Evolutionary conservation across 2,888 invertebrate genomes (phyloP).

Genomic region (Dugesia japonica): DNA sequence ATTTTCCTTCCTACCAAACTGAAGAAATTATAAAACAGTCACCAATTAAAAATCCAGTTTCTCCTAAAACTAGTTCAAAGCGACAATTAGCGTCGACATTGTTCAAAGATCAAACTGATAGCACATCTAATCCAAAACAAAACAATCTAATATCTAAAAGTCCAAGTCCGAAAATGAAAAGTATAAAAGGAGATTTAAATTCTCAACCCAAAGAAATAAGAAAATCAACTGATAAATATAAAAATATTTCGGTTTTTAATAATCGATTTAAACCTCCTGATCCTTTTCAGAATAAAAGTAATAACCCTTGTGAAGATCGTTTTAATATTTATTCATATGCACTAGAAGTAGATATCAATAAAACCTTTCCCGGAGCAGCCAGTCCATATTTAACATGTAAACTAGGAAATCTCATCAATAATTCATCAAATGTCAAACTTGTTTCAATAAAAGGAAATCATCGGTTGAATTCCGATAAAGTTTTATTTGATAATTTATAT

Average conservation of each 20-base stretch:
- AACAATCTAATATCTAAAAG: neutral
- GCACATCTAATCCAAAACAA: neutral
- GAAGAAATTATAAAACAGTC: too few relatives aligned
- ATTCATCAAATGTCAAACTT: neutral
- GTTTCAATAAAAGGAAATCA: slow-evolving; percentile 3
- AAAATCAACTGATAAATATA: neutral
- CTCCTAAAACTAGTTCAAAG: too few relatives aligned
- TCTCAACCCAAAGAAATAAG: neutral
- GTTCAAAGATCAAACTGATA: too few relatives aligned
- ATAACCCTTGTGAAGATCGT: neutral
- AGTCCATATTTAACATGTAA: neutral
- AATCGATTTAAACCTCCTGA: neutral
- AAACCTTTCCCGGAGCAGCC: neutral
- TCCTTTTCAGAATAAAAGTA: neutral
- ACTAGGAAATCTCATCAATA: neutral
- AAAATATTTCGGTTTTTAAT: neutral
- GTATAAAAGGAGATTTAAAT: neutral
- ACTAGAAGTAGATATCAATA: neutral
- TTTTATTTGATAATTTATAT: neutral
- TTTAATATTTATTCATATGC: neutral
- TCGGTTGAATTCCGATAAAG: neutral
- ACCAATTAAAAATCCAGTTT: too few relatives aligned
- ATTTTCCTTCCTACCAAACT: too few relatives aligned
- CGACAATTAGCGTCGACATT: too few relatives aligned
- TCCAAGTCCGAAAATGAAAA: neutral